Evolutionary conservation across 2,888 invertebrate species (phyloP), one percentile per base, ranked within the genome.

Genomic region (Choristoneura rosaceana): DNA sequence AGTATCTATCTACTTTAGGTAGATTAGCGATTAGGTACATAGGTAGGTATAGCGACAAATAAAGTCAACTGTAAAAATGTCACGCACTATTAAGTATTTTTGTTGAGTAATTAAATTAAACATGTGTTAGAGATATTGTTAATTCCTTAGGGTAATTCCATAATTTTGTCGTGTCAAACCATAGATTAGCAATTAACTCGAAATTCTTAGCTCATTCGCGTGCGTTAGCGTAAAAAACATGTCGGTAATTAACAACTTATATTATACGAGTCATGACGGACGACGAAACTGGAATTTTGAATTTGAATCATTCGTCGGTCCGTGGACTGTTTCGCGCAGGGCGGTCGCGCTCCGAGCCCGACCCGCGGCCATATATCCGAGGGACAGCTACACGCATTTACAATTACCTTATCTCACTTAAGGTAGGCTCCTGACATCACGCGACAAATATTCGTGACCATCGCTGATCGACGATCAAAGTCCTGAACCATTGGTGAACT

Each of bases 381-480:
- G 82, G 79, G 90, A 91, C 92, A 91, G 91, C 82, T 87, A 92
- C 92, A 91, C 81, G 91, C 84, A 91, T 92, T 91, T 79, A 91
- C 92, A 92, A 92, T 92, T 92, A 93, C 88, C 87, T 91, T 92
- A 92, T 92, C 92, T 87, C 83, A 76, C 80, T 78, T 79, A 81
- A 80, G 79, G 82, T 80, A 78, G 83, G 82, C 89, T 89, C 83
- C 90, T 92, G 90, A 90, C 91, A 90, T 91, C 91, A 90, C 81
- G 79, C 86, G 83, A 90, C 91, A 89, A 90, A 88, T 87, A 90
- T 92, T 89, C 82, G 84, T 89, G 88, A 89, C 86, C 85, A 81
- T 79, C 65, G 70, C 50, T 41, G 66, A 61, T 64, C 63, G 52
- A 55, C 55, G 60, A 25, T 73, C 71, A 70, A 74, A 74, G 69